A percentile compares a stretch with the other conserved stretches of the same genome.
These are phyloP conservation scores for Dione juno DNA, from an alignment of 2,888 invertebrate genomes.

Conservation along the genomic window DNA sequence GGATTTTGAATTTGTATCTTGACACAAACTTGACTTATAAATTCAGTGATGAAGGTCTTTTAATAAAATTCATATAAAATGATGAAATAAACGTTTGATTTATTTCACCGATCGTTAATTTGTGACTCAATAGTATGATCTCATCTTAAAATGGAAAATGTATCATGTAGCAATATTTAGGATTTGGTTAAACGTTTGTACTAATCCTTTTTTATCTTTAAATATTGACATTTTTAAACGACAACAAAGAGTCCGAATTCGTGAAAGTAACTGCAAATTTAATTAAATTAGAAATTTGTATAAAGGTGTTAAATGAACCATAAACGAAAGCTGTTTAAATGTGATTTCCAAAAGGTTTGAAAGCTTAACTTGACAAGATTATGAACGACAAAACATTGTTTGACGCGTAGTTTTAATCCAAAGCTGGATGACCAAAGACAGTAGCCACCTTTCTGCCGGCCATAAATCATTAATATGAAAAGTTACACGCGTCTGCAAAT, in stretches of 20 bases:
- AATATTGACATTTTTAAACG: conserved; percentile 27
- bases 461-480: conserved; percentile 54
- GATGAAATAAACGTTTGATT: conserved; percentile 36
- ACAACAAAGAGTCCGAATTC: conserved; percentile 20
- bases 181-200: background rate
- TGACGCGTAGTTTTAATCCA: conserved; percentile 45
- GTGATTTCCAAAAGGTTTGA: conserved; percentile 41
- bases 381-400: conserved; percentile 45
- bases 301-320: conserved; percentile 14
- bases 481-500: conserved; percentile 42
- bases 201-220: conserved; percentile 18
- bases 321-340: conserved; percentile 25
- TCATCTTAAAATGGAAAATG: conserved; percentile 19
- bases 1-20: conserved; percentile 40
- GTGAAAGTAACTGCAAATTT: conserved; percentile 41
- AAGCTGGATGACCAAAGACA: conserved; percentile 47
- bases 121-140: conserved; percentile 34
- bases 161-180: background rate
- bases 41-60: conserved; percentile 40
- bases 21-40: conserved; percentile 42
- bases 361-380: conserved; percentile 46
- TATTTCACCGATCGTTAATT: conserved; percentile 32
- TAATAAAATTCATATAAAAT: conserved; percentile 41
- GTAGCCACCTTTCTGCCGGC: conserved; percentile 50
- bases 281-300: conserved; percentile 44